A percentile compares a stretch with the other conserved stretches of the same genome.
Conservation (phyloP, 2,888 invertebrate genomes). For the Xylota segnis region DNA sequence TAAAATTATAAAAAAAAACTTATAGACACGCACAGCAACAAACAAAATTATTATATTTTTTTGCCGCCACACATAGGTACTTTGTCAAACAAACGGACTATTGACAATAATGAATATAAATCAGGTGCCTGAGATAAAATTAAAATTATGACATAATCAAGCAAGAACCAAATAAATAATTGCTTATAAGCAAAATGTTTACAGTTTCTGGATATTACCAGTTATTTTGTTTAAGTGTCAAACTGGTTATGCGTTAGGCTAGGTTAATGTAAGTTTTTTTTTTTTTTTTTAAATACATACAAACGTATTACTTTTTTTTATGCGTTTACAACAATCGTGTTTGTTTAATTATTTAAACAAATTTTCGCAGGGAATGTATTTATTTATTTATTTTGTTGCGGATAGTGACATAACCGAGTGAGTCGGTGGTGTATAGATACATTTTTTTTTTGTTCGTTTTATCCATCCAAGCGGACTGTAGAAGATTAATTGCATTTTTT, state of each 20-base stretch:
- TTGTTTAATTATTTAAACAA: slow-evolving; percentile 18
- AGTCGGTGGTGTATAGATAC: not conserved
- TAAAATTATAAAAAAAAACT: not conserved
- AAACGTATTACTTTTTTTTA: too few relatives aligned
- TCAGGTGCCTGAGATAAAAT: slow-evolving; percentile 14
- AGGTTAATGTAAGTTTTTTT: not conserved
- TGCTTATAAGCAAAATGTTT: not conserved
- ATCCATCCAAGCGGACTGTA: slow-evolving; percentile 32
- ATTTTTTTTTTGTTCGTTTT: slow-evolving; percentile 8
- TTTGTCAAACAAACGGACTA: slow-evolving; percentile 20
- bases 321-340: not conserved
- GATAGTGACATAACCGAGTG: slow-evolving; percentile 15
- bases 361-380: not conserved
- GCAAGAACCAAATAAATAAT: not conserved
- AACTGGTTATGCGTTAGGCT: slow-evolving; percentile 15
- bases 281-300: too few relatives aligned
- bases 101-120: slow-evolving; percentile 21
- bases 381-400: not conserved
- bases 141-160: slow-evolving; percentile 14
- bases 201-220: not conserved
- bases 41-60: not conserved
- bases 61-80: not conserved
- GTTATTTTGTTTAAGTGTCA: slow-evolving; percentile 7
- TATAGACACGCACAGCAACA: slow-evolving; percentile 12
- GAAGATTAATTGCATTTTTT: slow-evolving; percentile 58